These are phyloP conservation scores for Clusia tigrina DNA, from an alignment of 2,888 invertebrate species.

Conservation along the genomic window DNA sequence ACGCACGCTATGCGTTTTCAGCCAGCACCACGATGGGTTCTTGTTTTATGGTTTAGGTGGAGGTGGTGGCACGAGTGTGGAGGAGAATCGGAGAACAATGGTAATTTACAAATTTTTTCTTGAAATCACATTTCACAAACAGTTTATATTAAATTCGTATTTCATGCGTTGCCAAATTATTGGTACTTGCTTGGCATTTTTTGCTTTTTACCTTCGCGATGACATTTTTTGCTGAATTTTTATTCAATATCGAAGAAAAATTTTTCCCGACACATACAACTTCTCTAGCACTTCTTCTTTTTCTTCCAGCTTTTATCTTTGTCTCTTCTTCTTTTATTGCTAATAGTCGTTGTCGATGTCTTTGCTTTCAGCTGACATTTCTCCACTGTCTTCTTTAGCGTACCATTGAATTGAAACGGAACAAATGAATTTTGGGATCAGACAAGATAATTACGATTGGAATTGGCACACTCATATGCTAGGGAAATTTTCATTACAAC, in stretches of 20 bases:
- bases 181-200: constrained; percentile 16
- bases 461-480: too few relatives aligned
- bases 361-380: neutral
- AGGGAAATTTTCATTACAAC: too few relatives aligned
- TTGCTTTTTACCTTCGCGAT: constrained; percentile 59
- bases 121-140: constrained; percentile 11
- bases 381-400: neutral
- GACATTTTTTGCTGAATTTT: constrained; percentile 50
- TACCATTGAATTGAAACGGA: constrained; percentile 8
- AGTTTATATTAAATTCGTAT: neutral
- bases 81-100: constrained; percentile 31
- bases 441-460: neutral
- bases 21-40: too few relatives aligned
- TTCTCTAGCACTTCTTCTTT: constrained; percentile 21
- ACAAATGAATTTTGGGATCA: constrained; percentile 2
- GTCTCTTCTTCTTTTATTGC: constrained; percentile 3
- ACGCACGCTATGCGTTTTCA: too few relatives aligned
- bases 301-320: constrained; percentile 27
- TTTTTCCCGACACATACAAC: constrained; percentile 29
- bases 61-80: neutral
- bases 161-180: neutral
- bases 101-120: constrained; percentile 26
- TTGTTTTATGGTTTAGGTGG: too few relatives aligned
- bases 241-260: constrained; percentile 35
- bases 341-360: neutral